Base-by-base conservation (phyloP, 2,888 invertebrate genomes). In the Nebria brevicollis region DNA sequence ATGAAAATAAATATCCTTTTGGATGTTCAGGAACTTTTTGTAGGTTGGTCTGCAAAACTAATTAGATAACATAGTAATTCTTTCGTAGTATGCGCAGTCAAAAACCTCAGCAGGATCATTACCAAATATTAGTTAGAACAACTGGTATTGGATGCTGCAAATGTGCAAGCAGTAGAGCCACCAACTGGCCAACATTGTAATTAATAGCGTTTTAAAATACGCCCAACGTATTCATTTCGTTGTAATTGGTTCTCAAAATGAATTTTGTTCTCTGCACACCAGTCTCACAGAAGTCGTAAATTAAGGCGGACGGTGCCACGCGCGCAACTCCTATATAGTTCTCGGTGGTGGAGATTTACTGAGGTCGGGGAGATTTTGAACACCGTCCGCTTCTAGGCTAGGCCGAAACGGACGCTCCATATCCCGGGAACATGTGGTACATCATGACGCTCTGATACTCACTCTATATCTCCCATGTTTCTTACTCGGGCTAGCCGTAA, bases 131-230 rank as follows among this genome's bases (percentile, higher is more conserved):
- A 82, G 82, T 80, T 79, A 82, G 75, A 82, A 72, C 43, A 41
- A 65, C 79, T 70, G 72, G 13, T 72, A 26, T 70, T 11, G 26
- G 25, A 42, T 64, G 65, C 65, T 79, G 75, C 76, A 76, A 76
- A 41, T 42, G 73, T 73, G 73, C 77, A 43, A 41, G 66, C 66
- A 64, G 41, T 20, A 75, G 75, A 26, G 64, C 43, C 54, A 26
- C 13, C 54, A 76, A 76, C 75, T 70, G 66, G 66, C 65, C 65
- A 75, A 13, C 34, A 13, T 26, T 34, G 80, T 75, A 82, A 82
- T 83, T 82, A 83, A 84, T 82, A 82, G 81, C 82, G 75, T 83
- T 84, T 82, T 82, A 83, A 83, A 82, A 81, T 82, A 83, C 82
- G 83, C 82, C 75, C 79, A 79, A 82, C 79, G 82, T 82, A 83